Evolutionary conservation across 2,113 vertebrate species (phyloP), one percentile per base, ranked within the genome.

Genomic region (Sinocyclocheilus anophthalmus): DNA sequence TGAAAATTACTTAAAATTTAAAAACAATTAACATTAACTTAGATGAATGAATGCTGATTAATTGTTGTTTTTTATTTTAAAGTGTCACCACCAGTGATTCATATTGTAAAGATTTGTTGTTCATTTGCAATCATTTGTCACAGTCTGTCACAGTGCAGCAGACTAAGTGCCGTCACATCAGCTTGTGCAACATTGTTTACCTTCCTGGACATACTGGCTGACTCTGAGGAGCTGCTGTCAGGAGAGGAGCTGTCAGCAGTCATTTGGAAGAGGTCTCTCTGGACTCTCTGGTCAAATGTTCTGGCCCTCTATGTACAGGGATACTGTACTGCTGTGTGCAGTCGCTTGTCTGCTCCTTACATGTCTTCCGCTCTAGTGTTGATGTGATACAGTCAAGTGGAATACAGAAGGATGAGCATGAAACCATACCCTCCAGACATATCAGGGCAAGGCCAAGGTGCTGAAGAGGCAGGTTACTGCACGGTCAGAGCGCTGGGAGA

Each of bases 71-170:
- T 39, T 39, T 42, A 22, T 72, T 61, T 77, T 37, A 37, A 45
- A 53, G 30, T 77, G 83, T 76, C 39, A 45, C 9, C 24, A 61
- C 9, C 18, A 13, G 22, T 76, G 55, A 70, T 50, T 39, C 26
- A 24, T 20, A 39, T 39, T 85, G 24, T 10, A 50, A 26, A 37
- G 18, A 78, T 16, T 67, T 53, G 10, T 55, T 50, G 53, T 18
- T 67, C 3, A 4, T 85, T 57, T 81, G 87, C 53, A 55, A 24
- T 84, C 39, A 69, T 77, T 82, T 88, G 70, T 65, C 76, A 76
- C 61, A 67, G 42, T 84, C 72, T 26, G 45, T 50, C 57, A 55
- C n/a, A 81, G 22, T 39, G 22, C 83, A 55, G 39, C 30, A 55
- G 73, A 67, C 59, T 39, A 53, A n/a, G 30, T 53, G 45, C 65